A percentile compares a stretch with the other conserved stretches of the same genome.
phyloP scores from a whole-genome alignment of 2,888 invertebrate species.

The Eupithecia subfuscata region DNA sequence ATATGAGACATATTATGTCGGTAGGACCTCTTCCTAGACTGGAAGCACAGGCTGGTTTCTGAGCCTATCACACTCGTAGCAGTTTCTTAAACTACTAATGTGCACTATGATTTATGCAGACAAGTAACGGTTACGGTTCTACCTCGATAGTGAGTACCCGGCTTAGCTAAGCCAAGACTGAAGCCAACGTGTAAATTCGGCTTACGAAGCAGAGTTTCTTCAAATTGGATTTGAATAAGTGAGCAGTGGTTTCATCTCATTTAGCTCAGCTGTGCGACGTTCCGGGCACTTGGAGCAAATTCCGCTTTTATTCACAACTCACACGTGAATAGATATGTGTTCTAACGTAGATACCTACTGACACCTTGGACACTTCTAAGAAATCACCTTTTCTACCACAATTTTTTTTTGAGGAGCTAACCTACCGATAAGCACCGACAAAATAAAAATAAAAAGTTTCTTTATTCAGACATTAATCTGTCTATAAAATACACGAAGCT shows the following conservation, averaged over 20 bases:
- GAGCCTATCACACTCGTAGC: neutral
- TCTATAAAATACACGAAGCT: too few species aligned
- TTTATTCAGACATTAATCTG: too few species aligned
- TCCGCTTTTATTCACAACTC: slow-evolving; percentile 11
- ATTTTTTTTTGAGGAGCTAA: neutral
- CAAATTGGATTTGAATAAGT: slow-evolving; percentile 47
- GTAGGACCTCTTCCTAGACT: neutral
- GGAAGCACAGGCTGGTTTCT: neutral
- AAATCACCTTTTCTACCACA: neutral
- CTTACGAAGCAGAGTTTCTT: slow-evolving; percentile 35
- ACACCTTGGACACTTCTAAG: neutral
- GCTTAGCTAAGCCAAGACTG: slow-evolving; percentile 16
- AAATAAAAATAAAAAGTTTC: too few species aligned
- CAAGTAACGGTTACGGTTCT: neutral
- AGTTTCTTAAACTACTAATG: neutral
- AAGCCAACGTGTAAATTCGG: slow-evolving; percentile 22
- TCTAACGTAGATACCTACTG: neutral
- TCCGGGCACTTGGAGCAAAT: slow-evolving; percentile 4
- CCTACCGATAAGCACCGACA: too few species aligned
- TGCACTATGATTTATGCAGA: neutral
- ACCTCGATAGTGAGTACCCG: neutral
- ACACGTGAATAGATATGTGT: slow-evolving; percentile 1
- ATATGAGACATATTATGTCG: too few species aligned
- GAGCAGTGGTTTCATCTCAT: slow-evolving; percentile 38
- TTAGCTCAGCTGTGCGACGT: slow-evolving; percentile 28